Conservation (phyloP, 2,888 invertebrate genomes). For the Stenodera caucasica region DNA sequence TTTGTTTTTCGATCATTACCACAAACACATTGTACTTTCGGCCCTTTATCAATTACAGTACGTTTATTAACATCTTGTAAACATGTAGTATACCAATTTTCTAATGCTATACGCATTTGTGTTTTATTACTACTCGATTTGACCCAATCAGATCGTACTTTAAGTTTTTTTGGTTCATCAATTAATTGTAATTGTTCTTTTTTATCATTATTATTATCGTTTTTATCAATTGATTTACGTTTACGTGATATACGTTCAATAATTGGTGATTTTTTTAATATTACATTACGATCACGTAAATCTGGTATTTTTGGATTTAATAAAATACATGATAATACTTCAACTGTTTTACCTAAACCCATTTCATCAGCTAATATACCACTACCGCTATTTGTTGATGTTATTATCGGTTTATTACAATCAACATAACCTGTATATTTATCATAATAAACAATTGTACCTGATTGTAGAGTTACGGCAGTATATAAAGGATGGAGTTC, state of each 20-base stretch:
- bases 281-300: slow-evolving; percentile 14
- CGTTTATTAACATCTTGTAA: slow-evolving; percentile 34
- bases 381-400: slow-evolving; percentile 54
- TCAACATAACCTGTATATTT: slow-evolving; percentile 56
- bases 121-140: slow-evolving; percentile 39
- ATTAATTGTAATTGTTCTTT: slow-evolving; percentile 14
- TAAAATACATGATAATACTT: slow-evolving; percentile 69
- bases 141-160: slow-evolving; percentile 37
- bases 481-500: slow-evolving; percentile 46
- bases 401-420: slow-evolving; percentile 47
- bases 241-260: slow-evolving; percentile 19
- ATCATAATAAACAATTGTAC: slow-evolving; percentile 49
- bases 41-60: slow-evolving; percentile 15
- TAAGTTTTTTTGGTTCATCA: slow-evolving; percentile 36
- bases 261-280: slow-evolving; percentile 21
- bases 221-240: slow-evolving; percentile 12
- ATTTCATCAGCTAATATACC: slow-evolving; percentile 81
- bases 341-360: slow-evolving; percentile 81
- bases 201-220: slow-evolving; percentile 3
- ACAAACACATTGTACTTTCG: slow-evolving; percentile 55
- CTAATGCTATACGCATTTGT: slow-evolving; percentile 38
- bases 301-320: slow-evolving; percentile 54
- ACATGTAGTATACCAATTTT: slow-evolving; percentile 46
- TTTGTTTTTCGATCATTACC: slow-evolving; percentile 40
- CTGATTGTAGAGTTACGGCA: slow-evolving; percentile 43